A percentile compares a stretch with the other conserved stretches of the same genome.
phyloP scores from a whole-genome alignment of 2,113 vertebrate genomes.

The Conger conger region DNA sequence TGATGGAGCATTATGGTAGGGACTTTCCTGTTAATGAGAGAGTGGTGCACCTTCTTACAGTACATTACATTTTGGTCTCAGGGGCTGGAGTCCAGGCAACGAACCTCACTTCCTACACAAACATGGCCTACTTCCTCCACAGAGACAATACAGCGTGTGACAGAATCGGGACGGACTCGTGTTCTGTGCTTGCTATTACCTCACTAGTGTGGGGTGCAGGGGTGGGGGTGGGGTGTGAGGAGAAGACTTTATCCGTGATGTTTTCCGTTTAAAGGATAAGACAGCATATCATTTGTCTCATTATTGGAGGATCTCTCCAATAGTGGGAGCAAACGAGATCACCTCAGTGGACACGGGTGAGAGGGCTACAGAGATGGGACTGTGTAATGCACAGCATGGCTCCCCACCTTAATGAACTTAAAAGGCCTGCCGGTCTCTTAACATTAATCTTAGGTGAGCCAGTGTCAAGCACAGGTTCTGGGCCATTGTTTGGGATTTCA shows the following conservation, averaged over 20 bases:
- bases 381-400: constrained; percentile 8
- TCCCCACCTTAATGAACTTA: neutral
- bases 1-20: constrained; percentile 34
- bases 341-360: constrained; percentile 38
- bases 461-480: constrained; percentile 1
- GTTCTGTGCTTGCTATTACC: neutral
- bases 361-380: no score
- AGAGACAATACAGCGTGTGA: neutral
- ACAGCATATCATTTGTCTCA: neutral
- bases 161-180: neutral
- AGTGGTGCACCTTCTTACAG: constrained; percentile 48
- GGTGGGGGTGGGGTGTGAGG: no score
- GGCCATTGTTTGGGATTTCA: constrained; percentile 11
- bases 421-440: neutral
- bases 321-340: constrained; percentile 43
- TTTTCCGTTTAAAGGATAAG: neutral
- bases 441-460: constrained; percentile 8
- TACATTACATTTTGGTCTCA: constrained; percentile 5
- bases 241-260: neutral
- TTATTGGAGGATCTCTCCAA: neutral
- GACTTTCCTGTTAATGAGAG: constrained; percentile 50
- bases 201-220: neutral
- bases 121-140: neutral
- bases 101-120: neutral
- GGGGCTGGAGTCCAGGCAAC: neutral